Evolutionary conservation across 2,888 invertebrate species (phyloP), one percentile per base, ranked within the genome.

Genomic region (Drosophila meridiana): DNA sequence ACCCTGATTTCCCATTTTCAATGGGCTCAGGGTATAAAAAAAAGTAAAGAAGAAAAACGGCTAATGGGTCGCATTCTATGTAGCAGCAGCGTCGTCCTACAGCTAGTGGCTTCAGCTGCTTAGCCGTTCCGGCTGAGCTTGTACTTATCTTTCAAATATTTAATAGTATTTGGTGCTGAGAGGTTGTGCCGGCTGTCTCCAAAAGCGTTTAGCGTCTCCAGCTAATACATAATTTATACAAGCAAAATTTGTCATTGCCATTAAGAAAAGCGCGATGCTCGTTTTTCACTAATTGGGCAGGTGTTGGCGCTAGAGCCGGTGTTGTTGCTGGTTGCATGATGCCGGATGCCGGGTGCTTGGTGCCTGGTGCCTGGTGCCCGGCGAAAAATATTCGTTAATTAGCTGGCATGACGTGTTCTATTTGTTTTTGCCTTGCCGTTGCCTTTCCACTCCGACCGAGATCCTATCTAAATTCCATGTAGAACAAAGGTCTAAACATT

Each of bases 151-250:
- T 69, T 88, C 75, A 85, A 85, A 85, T 78, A 88, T 88, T 85
- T 86, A 88, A 77, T 73, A 73, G 83, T 66, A 71, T 77, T 73
- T 70, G 65, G 52, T 72, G 67, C 65, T 70, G 53, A 70, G 69
- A 69, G 56, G 57, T 28, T 60, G 59, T n/a, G 47, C 66, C 59
- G 66, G 47, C 52, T 69, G 38, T 59, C 57, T 64, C 45, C 34
- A 26, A 66, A 61, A 79, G 70, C 79, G 79, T 78, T 80, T 80
- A 79, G 62, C 61, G 73, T 75, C 68, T 59, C 40, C 30, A 62
- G 82, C 87, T 83, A 79, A 89, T 86, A 84, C 77, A 86, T 81
- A 89, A 86, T 89, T 86, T 86, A 86, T 89, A 84, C 59, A 87
- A 83, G 34, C 50, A 52, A 83, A 86, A 86, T 87, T 79, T 89